Evolutionary conservation across 1,140 invertebrate species (phyloP), one percentile per base, ranked within the genome.

Genomic region (Drosophila ambigua): DNA sequence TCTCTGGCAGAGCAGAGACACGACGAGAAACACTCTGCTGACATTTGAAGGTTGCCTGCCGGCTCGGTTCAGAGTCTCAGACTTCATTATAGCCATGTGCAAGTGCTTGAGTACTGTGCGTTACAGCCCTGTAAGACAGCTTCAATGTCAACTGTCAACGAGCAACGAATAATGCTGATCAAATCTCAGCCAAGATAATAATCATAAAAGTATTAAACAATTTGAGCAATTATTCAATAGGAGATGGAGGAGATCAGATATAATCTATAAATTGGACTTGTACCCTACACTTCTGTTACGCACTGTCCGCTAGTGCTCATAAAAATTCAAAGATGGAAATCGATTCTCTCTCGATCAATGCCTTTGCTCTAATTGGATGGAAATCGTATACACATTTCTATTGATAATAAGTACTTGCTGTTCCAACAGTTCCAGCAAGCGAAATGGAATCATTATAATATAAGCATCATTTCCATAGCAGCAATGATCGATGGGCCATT

Each of bases 1-100:
- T 46, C 39, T 44, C 58, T 46, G 53, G 61, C 11, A 50, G 39
- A 54, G 41, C 77, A 79, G 63, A 64, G 73, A 62, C 67, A 77
- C 50, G 59, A 77, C 62, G 69, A 72, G 58, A 84, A 77, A 77
- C 66, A 84, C 82, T 72, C 82, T 24, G 83, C 83, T 83, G 82
- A 88, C 84, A 88, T 79, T 79, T 61, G 82, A 87, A 87, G 82
- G 82, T 89, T 87, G 72, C 31, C 20, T 87, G 72, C 31, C 65
- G 31, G 64, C 62, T 67, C 49, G 48, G 39, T 55, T n/a, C 59
- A 74, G 46, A 52, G 7, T 52, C 9, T 9, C 24, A 72, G 46
- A 69, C 66, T 83, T 74, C 60, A 66, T 83, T 78, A 74, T 72
- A 83, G 15, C 41, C 78, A 82, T 62, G 35, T 82, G 69, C 41